Conservation (phyloP, 2,113 vertebrate genomes). For the Gobio gobio region DNA sequence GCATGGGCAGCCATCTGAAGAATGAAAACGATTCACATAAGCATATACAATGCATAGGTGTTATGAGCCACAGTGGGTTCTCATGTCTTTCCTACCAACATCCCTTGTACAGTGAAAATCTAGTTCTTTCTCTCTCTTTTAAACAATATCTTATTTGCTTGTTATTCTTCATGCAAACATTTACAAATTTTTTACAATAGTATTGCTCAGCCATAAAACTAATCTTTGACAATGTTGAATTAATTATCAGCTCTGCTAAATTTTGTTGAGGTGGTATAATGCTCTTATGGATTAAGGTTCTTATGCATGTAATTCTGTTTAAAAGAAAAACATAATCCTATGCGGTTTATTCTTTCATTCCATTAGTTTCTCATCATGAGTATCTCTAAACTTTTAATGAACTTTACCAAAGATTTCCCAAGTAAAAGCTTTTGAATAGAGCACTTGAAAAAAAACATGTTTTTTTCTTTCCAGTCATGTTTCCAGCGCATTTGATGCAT, state of each 20-base stretch:
- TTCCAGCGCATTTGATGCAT: background rate
- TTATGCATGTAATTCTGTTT: constrained; percentile 27
- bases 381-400: constrained; percentile 30
- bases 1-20: background rate
- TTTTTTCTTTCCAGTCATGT: background rate
- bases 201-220: background rate
- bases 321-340: constrained; percentile 40
- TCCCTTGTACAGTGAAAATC: background rate
- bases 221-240: constrained; percentile 21
- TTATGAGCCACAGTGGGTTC: background rate
- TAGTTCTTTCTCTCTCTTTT: background rate
- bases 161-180: background rate
- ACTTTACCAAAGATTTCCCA: constrained; percentile 10
- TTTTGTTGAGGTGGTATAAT: constrained; percentile 14
- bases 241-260: constrained; percentile 16
- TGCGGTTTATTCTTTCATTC: constrained; percentile 15
- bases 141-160: background rate
- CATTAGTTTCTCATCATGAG: constrained; percentile 18
- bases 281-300: constrained; percentile 29
- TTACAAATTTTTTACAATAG: background rate
- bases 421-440: background rate
- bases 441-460: background rate
- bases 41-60: background rate
- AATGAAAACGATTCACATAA: background rate
- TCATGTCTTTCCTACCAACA: too few species aligned